phyloP scores from a whole-genome alignment of 1,140 invertebrate species.

The Maconellicoccus hirsutus region DNA sequence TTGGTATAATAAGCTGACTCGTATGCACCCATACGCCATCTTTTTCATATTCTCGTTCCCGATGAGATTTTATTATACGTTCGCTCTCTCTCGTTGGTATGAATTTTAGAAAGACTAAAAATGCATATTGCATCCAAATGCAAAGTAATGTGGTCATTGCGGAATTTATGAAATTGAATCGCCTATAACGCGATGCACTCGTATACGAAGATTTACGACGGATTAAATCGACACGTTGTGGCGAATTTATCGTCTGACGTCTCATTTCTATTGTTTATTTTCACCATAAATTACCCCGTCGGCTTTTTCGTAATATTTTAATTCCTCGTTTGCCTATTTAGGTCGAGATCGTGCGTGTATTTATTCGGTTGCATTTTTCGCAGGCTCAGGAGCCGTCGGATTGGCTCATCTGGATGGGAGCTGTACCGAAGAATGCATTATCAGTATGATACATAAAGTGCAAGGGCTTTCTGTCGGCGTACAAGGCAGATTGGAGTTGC shows the following conservation, averaged over 20 bases:
- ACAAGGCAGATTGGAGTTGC: slow-evolving; percentile 75
- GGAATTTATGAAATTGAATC: neutral
- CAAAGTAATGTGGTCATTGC: too few relatives aligned
- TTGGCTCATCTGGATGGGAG: slow-evolving; percentile 80
- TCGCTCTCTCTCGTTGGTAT: too few relatives aligned
- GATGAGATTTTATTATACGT: too few relatives aligned
- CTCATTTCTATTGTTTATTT: neutral
- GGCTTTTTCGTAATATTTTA: too few relatives aligned
- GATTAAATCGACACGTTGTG: too few relatives aligned
- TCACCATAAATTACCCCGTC: neutral
- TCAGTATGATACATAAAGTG: slow-evolving; percentile 64
- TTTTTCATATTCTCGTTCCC: too few relatives aligned
- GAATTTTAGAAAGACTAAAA: neutral
- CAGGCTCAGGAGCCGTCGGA: slow-evolving; percentile 76
- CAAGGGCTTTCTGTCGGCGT: slow-evolving; percentile 68
- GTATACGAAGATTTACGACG: too few relatives aligned
- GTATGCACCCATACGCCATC: neutral
- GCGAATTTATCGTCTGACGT: neutral
- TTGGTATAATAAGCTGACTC: neutral
- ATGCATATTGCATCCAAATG: too few relatives aligned
- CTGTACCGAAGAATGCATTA: slow-evolving; percentile 66
- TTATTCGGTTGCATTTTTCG: too few relatives aligned
- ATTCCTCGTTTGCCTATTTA: too few relatives aligned
- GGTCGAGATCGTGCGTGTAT: too few relatives aligned
- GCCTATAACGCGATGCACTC: too few relatives aligned